Conservation (phyloP, 1,140 invertebrate species). For the Drosophila watanabei region DNA sequence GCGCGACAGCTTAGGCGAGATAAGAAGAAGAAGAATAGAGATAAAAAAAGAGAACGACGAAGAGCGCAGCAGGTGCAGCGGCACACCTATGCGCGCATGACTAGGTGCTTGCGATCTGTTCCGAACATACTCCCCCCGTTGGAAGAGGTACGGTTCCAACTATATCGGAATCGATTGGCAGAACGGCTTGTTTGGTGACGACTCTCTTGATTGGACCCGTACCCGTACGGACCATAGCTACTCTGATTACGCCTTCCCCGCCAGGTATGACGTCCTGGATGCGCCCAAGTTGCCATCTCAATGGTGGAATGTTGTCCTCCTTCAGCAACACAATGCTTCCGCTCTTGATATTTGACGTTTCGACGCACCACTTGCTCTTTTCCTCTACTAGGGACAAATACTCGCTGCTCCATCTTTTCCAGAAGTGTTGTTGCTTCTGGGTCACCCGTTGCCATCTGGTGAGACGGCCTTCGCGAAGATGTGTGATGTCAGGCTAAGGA, state of each 20-base stretch:
- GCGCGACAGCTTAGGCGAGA: no score
- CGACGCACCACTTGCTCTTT: neutral
- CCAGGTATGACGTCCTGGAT: no score
- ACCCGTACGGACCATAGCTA: neutral
- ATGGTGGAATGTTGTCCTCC: neutral
- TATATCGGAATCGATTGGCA: neutral
- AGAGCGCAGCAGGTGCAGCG: no score
- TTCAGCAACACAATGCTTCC: neutral
- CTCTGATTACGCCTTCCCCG: neutral
- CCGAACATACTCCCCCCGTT: neutral
- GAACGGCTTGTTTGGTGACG: neutral
- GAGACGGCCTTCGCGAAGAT: no score
- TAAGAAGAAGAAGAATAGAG: no score
- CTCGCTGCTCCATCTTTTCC: neutral
- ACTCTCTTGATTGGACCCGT: slow-evolving; percentile 1
- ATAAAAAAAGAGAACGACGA: no score
- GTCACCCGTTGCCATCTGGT: no score
- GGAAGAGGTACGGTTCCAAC: neutral
- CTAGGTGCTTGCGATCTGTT: neutral
- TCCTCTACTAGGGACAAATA: neutral
- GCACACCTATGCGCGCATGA: no score
- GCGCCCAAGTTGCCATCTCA: neutral
- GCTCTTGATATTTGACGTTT: neutral
- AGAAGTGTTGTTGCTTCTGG: neutral
- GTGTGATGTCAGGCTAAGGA: no score